Evolutionary conservation across 2,888 invertebrate genomes (phyloP).

Genomic region (Idaea straminata): DNA sequence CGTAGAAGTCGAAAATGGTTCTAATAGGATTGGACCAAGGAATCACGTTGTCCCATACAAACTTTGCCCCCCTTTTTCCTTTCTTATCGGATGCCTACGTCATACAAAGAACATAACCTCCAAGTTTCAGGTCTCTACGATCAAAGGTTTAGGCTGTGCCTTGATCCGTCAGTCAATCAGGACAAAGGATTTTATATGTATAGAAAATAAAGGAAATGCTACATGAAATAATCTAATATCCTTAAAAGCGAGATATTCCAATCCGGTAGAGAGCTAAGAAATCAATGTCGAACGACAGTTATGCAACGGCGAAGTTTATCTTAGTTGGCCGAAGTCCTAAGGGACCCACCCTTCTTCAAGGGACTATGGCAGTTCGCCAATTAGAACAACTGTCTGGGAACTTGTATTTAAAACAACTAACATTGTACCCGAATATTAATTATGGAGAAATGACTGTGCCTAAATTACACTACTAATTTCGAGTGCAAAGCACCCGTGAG

Average conservation of each 20-base stretch:
- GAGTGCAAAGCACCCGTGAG: no score
- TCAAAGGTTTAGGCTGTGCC: no score
- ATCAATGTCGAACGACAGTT: conserved; percentile 17
- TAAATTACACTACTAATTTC: background rate
- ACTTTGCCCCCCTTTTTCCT: no score
- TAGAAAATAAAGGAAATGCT: background rate
- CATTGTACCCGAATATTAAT: background rate
- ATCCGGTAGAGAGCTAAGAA: conserved; percentile 2
- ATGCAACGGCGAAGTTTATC: conserved; percentile 17
- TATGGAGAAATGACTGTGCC: background rate
- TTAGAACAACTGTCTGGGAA: conserved; percentile 12
- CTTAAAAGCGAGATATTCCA: background rate
- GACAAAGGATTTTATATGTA: no score
- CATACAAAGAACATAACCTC: no score
- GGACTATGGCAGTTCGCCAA: conserved; percentile 26
- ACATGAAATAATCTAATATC: background rate
- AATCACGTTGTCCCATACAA: no score
- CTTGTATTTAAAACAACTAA: background rate
- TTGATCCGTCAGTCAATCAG: no score
- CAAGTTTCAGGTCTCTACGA: no score
- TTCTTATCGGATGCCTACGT: no score
- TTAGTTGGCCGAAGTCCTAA: conserved; percentile 26
- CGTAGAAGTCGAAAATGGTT: no score
- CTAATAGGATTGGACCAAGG: no score
- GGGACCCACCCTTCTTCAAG: conserved; percentile 24